Conservation (phyloP, 2,113 vertebrate genomes). For the Egretta garzetta region DNA sequence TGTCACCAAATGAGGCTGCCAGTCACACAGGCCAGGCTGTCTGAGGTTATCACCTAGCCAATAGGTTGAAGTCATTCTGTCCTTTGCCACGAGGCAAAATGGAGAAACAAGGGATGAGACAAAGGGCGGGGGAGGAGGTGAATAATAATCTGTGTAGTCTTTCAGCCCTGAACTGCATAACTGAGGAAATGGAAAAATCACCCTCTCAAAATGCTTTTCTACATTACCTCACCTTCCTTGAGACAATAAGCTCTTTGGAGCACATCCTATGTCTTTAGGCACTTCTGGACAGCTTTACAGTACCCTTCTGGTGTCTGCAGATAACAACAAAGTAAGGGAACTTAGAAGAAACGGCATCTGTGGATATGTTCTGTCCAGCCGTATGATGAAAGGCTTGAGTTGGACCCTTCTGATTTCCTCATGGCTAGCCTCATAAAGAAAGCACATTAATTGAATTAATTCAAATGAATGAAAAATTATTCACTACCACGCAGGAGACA, state of each 20-base stretch:
- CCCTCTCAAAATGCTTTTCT: not conserved
- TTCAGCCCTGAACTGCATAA: not conserved
- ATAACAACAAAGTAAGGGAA: not conserved
- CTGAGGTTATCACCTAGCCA: not conserved
- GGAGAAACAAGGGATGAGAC: not conserved
- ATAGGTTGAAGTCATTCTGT: not conserved
- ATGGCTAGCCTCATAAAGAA: not conserved
- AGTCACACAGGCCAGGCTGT: not conserved
- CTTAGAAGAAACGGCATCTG: not conserved
- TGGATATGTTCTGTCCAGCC: not conserved
- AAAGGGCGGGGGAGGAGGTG: fast-evolving
- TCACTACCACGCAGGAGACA: not conserved
- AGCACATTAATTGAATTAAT: not conserved
- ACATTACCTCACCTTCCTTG: not conserved
- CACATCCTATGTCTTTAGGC: not conserved
- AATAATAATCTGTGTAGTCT: not conserved
- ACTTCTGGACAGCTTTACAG: not conserved
- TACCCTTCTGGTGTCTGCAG: not conserved
- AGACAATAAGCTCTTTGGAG: not conserved
- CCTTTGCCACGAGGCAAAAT: not conserved
- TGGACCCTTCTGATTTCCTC: not conserved
- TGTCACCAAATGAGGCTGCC: not conserved
- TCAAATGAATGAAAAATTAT: not conserved
- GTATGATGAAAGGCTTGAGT: not conserved
- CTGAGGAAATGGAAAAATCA: not conserved